Percentiles rank a stretch among this genome's conserved stretches.
Evolutionary conservation across 2,797 vertebrate genomes (phyloP).

Genomic region (Aplochiton taeniatus): DNA sequence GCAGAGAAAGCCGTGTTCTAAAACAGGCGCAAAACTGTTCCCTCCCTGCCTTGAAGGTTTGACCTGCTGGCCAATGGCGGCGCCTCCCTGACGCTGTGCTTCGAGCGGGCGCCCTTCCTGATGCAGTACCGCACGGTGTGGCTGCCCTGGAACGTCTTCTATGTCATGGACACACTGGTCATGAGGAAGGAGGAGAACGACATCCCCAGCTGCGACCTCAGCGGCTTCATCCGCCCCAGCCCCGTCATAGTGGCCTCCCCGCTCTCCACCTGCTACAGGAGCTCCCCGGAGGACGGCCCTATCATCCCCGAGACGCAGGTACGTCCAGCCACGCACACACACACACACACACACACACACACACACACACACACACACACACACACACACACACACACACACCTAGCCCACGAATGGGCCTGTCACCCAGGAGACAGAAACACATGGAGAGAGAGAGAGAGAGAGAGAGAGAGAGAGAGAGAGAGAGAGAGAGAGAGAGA

Average conservation of each 20-base stretch:
- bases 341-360: neutral
- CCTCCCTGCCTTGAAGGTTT: slow-evolving; percentile 80
- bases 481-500: neutral
- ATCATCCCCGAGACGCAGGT: slow-evolving; percentile 98
- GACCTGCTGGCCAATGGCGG: slow-evolving; percentile 94
- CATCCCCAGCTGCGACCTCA: slow-evolving; percentile 96
- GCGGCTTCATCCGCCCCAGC: slow-evolving; percentile 90
- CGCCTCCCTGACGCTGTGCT: slow-evolving; percentile 91
- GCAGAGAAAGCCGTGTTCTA: too few relatives aligned
- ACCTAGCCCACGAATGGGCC: neutral
- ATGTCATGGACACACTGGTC: slow-evolving; percentile 96
- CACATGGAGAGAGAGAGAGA: neutral
- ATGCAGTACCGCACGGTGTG: slow-evolving; percentile 94
- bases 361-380: neutral
- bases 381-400: slow-evolving; percentile 5
- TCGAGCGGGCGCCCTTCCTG: slow-evolving; percentile 92
- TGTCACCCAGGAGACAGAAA: neutral
- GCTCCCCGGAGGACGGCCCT: slow-evolving; percentile 88
- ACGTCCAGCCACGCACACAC: slow-evolving; percentile 17
- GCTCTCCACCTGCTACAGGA: slow-evolving; percentile 89
- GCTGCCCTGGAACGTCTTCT: slow-evolving; percentile 97
- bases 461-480: neutral
- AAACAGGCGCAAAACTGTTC: too few relatives aligned
- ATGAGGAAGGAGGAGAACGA: slow-evolving; percentile 99
- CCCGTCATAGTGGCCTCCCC: slow-evolving; percentile 92